These are phyloP conservation scores for Motacilla tschutschensis DNA, from an alignment of 2,113 vertebrate species.

Conservation along the genomic window DNA sequence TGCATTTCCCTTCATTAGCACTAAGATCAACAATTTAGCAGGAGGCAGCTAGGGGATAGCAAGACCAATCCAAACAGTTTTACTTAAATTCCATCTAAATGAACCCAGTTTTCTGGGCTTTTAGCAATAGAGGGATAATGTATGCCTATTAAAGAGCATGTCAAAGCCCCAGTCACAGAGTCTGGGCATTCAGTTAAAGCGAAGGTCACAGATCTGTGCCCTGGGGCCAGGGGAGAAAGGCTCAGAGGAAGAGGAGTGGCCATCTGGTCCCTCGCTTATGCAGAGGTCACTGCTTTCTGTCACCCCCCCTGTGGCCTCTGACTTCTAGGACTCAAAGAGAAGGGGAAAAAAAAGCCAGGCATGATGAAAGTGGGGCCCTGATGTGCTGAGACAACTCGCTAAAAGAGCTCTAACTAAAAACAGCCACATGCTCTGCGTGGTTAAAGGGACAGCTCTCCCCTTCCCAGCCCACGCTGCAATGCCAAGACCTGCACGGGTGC, in stretches of 20 bases:
- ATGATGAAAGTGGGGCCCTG: constrained; percentile 63
- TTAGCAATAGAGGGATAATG: constrained; percentile 37
- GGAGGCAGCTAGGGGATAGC: constrained; percentile 33
- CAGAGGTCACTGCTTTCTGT: constrained; percentile 85
- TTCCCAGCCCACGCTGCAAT: background rate
- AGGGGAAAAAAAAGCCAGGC: constrained; percentile 4
- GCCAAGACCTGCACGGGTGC: background rate
- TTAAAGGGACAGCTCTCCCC: constrained; percentile 34
- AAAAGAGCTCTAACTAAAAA: constrained; percentile 42
- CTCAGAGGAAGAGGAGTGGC: constrained; percentile 75
- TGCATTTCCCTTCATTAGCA: constrained; percentile 43
- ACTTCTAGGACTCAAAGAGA: constrained; percentile 79
- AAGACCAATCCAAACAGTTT: constrained; percentile 59
- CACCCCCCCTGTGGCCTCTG: constrained; percentile 76
- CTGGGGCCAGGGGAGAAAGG: constrained; percentile 75
- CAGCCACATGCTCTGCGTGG: background rate
- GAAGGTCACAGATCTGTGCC: constrained; percentile 70
- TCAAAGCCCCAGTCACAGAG: constrained; percentile 57
- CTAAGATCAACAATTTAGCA: constrained; percentile 47
- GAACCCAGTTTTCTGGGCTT: constrained; percentile 47
- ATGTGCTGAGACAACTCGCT: constrained; percentile 48
- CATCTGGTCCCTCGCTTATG: constrained; percentile 84
- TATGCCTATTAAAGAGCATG: constrained; percentile 56
- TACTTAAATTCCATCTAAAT: constrained; percentile 54
- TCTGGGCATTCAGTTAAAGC: constrained; percentile 59